phyloP scores from a whole-genome alignment of 35 echinoderm and acorn worm species.

The Anneissia japonica region DNA sequence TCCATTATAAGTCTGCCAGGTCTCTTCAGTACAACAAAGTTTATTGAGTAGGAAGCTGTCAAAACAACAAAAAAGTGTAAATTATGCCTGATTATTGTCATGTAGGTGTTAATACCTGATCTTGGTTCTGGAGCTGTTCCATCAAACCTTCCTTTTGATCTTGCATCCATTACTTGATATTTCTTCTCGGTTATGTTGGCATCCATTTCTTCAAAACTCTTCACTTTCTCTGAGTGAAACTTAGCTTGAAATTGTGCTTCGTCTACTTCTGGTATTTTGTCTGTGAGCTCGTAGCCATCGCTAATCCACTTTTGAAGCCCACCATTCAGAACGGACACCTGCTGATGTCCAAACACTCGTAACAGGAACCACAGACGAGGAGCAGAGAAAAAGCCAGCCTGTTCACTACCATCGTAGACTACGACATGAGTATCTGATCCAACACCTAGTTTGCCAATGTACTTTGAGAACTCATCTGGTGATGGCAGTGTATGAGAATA shows the following conservation, averaged over 20 bases:
- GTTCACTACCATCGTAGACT: constrained; percentile 68
- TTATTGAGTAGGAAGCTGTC: too few relatives aligned
- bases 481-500: constrained; percentile 65
- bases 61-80: too few relatives aligned
- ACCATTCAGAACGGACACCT: constrained; percentile 71
- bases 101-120: too few relatives aligned
- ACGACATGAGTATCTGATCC: constrained; percentile 75
- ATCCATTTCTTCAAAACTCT: constrained; percentile 72
- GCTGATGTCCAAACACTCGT: constrained; percentile 67
- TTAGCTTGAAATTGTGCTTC: constrained; percentile 41
- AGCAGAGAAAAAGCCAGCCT: constrained; percentile 66
- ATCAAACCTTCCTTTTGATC: constrained; percentile 40
- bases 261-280: constrained; percentile 39
- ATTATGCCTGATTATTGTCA: too few relatives aligned
- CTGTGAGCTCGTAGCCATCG: constrained; percentile 48
- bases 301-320: constrained; percentile 65
- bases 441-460: constrained; percentile 61
- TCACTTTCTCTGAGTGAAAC: constrained; percentile 43
- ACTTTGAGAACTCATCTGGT: constrained; percentile 49
- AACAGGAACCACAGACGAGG: constrained; percentile 89
- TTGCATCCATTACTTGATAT: constrained; percentile 91
- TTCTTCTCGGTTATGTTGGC: constrained; percentile 44
- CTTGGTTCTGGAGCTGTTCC: constrained; percentile 66
- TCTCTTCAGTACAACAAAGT: too few relatives aligned
- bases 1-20: too few relatives aligned